Evolutionary conservation across 1,140 invertebrate species (phyloP).

Genomic region (Idris sp.): DNA sequence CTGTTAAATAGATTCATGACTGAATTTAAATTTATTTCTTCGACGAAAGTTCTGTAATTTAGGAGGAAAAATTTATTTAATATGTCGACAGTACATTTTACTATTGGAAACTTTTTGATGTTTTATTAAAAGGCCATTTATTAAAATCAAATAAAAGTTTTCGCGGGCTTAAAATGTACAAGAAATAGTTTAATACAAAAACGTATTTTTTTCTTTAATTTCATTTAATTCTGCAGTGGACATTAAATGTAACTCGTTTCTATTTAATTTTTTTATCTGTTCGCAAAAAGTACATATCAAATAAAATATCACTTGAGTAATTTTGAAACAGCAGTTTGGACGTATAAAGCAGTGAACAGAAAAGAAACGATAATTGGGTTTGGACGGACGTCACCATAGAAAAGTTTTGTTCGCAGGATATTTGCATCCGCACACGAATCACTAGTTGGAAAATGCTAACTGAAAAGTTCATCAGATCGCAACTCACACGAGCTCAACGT

Average conservation of each 20-base stretch:
- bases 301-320: constrained; percentile 23
- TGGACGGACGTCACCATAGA: constrained; percentile 14
- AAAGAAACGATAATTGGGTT: constrained; percentile 40
- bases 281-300: constrained; percentile 25
- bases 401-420: constrained; percentile 32
- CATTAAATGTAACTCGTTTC: constrained; percentile 6
- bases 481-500: constrained; percentile 19
- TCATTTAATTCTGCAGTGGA: neutral
- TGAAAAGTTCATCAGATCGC: constrained; percentile 46
- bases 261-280: constrained; percentile 17
- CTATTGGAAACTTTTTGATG: too few relatives aligned
- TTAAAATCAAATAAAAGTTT: neutral
- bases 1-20: too few relatives aligned
- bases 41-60: too few relatives aligned
- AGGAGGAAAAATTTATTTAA: too few relatives aligned
- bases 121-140: too few relatives aligned
- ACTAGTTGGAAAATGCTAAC: constrained; percentile 34
- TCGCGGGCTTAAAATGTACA: too few relatives aligned
- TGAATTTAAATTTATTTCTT: too few relatives aligned
- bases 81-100: too few relatives aligned
- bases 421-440: constrained; percentile 41
- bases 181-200: too few relatives aligned
- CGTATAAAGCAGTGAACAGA: constrained; percentile 2
- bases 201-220: constrained; percentile 3
- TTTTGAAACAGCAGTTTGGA: constrained; percentile 24